Evolutionary conservation across 2,888 invertebrate genomes (phyloP), one percentile per base, ranked within the genome.

Genomic region (Orthosia cruda): DNA sequence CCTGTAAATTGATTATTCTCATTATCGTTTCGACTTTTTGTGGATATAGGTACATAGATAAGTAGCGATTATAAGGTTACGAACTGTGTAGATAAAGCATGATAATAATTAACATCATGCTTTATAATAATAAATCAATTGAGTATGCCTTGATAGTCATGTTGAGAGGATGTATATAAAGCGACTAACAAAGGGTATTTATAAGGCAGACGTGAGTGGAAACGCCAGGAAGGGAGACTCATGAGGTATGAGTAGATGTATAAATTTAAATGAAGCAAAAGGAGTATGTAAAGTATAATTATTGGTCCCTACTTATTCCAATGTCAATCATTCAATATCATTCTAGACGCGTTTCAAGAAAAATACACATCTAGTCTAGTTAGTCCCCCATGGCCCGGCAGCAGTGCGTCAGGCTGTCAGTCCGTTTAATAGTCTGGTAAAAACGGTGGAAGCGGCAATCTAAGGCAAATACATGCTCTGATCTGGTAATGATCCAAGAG

Each of bases 381-480:
- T 71, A 63, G 58, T 58, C 49, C 18, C 13, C 12, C 13, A 55
- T 20, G 16, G 18, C 40, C 50, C 15, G 32, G 26, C 57, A 58
- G 49, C 54, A 47, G 54, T 2, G n/a, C 16, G 23, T 15, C 52
- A 54, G 4, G 13, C 57, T 57, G 64, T 68, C 26, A 45, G 77
- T 11, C 16, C 49, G 20, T 62, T 23, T 55, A 83, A 67, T 55
- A 50, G 32, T 15, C 16, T 18, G 49, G 54, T 80, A 68, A 80
- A 80, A 47, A 50, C 26, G 4, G 20, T 45, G 50, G 52, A 64
- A 26, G 74, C 55, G n/a, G 63, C 23, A 49, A 59, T 74, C 55
- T 50, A 64, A 63, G 52, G 71, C 71, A 55, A 78, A 83, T 54
- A 64, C 55, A 63, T 62, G n/a, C 58, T 64, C 58, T 26, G 49